Base-by-base conservation (phyloP, 2,797 vertebrate genomes). In the Taenioides sp. region DNA sequence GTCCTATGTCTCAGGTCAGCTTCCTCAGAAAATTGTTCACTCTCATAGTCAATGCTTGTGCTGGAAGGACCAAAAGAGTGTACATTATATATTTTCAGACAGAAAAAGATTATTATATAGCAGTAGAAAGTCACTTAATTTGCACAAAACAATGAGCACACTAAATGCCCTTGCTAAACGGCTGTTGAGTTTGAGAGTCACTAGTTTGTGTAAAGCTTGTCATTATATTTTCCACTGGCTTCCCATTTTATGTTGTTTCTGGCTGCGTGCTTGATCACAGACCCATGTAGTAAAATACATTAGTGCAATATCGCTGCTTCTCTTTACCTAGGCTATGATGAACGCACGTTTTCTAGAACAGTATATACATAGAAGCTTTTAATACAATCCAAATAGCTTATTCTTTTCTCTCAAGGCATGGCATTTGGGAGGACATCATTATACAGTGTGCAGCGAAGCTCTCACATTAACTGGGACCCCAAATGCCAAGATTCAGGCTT, bases 341-440 rank as follows among this genome's bases (percentile, higher is more conserved):
- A 4, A 25, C 40, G 40, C 17, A 64, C 4, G 49, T 72, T 70
- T 66, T 14, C 14, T 16, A 14, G 40, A 14, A 43, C 40, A 43
- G 43, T 17, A 47, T 47, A 47, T 47, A 47, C 63, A 25, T 27
- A 20, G 5, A 59, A 27, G 23, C 25, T 7, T 5, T 16, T 70
- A 25, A 82, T 62, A 2, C 55, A 28, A 86, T 78, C 75, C 52
- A 84, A 16, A 47, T 67, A 47, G 73, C 64, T 50, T 65, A 63
- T 80, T 71, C 23, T 65, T 61, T 55, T 57, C 58, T 65, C 80
- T 65, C 77, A 69, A 81, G 77, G 66, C 73, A 34, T 88, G 79
- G 79, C 79, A 88, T 88, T 90, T 87, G 43, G 40, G 83, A 77
- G 34, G 84, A 87, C 31, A 9, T 69, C 71, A 77, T 81, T 57